Evolutionary conservation across 2,888 invertebrate genomes (phyloP).

Genomic region (Hydriomena furcata): DNA sequence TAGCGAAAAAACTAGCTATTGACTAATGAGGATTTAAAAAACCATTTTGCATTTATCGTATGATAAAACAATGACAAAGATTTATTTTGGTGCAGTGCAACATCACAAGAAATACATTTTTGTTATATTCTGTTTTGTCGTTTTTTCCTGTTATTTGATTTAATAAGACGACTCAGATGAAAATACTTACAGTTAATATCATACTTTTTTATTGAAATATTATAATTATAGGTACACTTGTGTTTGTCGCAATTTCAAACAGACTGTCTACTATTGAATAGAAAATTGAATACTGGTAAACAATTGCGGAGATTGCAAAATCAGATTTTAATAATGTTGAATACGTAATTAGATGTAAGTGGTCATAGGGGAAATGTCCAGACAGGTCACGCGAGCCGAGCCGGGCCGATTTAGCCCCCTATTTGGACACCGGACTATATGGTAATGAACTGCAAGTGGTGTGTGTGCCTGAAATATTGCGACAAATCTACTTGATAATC

Average conservation of each 20-base stretch:
- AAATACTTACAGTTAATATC: too few relatives aligned
- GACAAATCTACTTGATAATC: constrained; percentile 33
- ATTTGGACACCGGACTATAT: constrained; percentile 34
- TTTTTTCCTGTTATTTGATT: too few relatives aligned
- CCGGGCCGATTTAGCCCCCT: constrained; percentile 24
- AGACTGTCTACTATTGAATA: neutral
- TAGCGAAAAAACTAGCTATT: constrained; percentile 28
- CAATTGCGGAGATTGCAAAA: constrained; percentile 27
- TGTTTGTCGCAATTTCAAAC: too few relatives aligned
- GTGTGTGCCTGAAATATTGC: constrained; percentile 27
- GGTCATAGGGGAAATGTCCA: constrained; percentile 28
- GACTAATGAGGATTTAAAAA: constrained; percentile 19
- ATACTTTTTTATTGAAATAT: too few relatives aligned
- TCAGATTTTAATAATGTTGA: constrained; percentile 28
- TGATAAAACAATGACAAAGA: constrained; percentile 1
- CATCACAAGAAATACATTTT: too few relatives aligned
- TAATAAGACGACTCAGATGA: too few relatives aligned
- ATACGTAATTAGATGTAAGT: constrained; percentile 26
- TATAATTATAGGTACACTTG: too few relatives aligned
- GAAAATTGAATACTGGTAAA: constrained; percentile 3
- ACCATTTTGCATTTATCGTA: constrained; percentile 6
- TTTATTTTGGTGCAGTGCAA: too few relatives aligned
- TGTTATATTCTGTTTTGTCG: too few relatives aligned
- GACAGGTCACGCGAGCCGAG: constrained; percentile 29
- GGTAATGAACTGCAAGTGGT: constrained; percentile 32